A percentile compares a stretch with the other conserved stretches of the same genome.
Conservation (phyloP, 2,888 invertebrate genomes). For the Acrobasis suavella region DNA sequence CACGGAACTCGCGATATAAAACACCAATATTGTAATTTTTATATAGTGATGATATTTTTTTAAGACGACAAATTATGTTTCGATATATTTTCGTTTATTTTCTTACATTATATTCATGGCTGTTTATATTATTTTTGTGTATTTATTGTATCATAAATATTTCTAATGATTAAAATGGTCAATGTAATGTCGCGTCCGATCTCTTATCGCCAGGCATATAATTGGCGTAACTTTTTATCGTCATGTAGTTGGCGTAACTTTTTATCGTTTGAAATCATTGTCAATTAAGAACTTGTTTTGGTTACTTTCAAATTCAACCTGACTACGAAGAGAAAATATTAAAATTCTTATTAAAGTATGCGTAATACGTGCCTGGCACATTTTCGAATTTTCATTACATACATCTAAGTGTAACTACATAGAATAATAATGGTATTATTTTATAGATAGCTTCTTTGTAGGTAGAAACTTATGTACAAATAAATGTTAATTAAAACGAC, state of each 20-base stretch:
- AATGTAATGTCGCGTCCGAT: constrained; percentile 34
- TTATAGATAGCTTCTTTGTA: constrained; percentile 63
- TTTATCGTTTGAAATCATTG: background rate
- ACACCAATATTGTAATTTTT: constrained; percentile 44
- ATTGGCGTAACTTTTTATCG: constrained; percentile 3
- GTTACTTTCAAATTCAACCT: background rate
- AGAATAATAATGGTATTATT: constrained; percentile 40
- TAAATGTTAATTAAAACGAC: constrained; percentile 64
- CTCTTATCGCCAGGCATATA: constrained; percentile 27
- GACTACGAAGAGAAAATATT: too few relatives aligned
- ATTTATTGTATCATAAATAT: constrained; percentile 1
- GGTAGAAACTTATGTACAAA: constrained; percentile 67
- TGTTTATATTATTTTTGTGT: constrained; percentile 15
- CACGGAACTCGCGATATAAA: constrained; percentile 32
- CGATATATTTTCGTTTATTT: constrained; percentile 34
- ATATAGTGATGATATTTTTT: constrained; percentile 35
- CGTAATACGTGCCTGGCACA: constrained; percentile 31
- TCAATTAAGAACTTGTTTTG: background rate
- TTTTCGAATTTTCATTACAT: constrained; percentile 34
- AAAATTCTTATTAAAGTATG: background rate
- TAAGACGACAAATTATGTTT: constrained; percentile 27
- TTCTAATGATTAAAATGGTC: constrained; percentile 26
- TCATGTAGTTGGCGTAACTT: too few relatives aligned
- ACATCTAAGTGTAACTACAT: constrained; percentile 40
- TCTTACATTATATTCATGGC: constrained; percentile 21